These are phyloP conservation scores for Hecatera dysodea DNA, from an alignment of 2,888 invertebrate genomes.

Conservation along the genomic window DNA sequence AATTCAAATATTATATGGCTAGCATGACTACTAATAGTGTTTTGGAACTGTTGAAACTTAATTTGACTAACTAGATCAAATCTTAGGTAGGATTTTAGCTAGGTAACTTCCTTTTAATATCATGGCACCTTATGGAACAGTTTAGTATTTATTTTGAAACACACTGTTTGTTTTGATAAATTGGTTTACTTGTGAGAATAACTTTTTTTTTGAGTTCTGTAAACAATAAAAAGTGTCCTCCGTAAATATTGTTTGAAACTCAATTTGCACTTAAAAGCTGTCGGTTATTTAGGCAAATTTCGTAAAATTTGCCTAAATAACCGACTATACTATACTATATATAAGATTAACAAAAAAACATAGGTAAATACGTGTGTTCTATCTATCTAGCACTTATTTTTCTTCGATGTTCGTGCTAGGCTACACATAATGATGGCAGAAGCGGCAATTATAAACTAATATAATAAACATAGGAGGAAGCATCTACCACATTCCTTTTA, in stretches of 20 bases:
- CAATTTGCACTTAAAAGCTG: neutral
- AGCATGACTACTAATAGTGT: constrained; percentile 35
- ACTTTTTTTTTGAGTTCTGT: constrained; percentile 6
- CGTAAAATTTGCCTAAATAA: no score
- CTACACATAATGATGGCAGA: constrained; percentile 1
- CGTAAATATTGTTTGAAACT: constrained; percentile 20
- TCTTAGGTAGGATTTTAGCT: neutral
- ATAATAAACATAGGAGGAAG: constrained; percentile 49
- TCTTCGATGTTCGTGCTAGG: neutral
- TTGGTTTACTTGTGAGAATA: neutral
- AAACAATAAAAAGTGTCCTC: constrained; percentile 3
- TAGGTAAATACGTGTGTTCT: no score
- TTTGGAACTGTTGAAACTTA: neutral
- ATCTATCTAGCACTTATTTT: neutral
- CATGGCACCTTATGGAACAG: neutral
- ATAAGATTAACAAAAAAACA: no score
- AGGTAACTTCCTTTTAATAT: neutral
- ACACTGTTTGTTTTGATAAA: neutral
- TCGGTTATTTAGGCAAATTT: constrained; percentile 20
- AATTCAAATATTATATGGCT: constrained; percentile 15
- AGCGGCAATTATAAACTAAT: constrained; percentile 30
- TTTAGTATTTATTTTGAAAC: neutral
- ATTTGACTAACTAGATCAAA: neutral
- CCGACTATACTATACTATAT: no score
- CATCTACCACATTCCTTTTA: constrained; percentile 54